phyloP scores from a whole-genome alignment of 2,797 vertebrate species.

The Aulostomus chinensis region DNA sequence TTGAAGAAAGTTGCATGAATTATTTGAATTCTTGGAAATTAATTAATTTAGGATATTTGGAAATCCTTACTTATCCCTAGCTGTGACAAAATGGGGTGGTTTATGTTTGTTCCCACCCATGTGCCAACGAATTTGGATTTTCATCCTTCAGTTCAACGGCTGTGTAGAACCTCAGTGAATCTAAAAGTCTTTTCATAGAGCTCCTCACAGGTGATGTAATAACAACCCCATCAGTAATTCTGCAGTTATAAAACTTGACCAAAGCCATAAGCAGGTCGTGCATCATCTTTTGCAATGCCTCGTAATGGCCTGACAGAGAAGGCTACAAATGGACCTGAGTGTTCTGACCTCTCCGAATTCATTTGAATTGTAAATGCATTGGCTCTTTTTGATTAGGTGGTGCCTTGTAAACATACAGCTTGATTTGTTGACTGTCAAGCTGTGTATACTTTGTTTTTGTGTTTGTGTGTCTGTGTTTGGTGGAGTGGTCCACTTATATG shows the following conservation, averaged over 20 bases:
- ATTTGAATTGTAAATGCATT: slow-evolving; percentile 50
- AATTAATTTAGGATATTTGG: no score
- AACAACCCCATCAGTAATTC: slow-evolving; percentile 11
- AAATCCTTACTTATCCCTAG: no score
- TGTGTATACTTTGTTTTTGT: background rate
- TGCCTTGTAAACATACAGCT: slow-evolving; percentile 39
- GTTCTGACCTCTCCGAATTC: slow-evolving; percentile 20
- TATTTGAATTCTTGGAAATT: no score
- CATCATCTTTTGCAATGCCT: slow-evolving; percentile 15
- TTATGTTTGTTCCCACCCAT: slow-evolving; percentile 3
- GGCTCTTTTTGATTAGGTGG: slow-evolving; percentile 36
- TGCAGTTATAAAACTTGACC: slow-evolving; percentile 8
- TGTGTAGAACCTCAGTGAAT: slow-evolving; percentile 7
- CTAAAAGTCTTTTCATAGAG: slow-evolving; percentile 7
- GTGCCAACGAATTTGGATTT: slow-evolving; percentile 7
- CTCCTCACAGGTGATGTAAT: slow-evolving; percentile 6
- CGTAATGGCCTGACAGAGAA: slow-evolving; percentile 16
- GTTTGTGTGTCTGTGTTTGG: slow-evolving; percentile 22
- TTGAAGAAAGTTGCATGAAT: no score
- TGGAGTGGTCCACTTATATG: slow-evolving; percentile 16
- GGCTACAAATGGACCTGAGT: slow-evolving; percentile 10
- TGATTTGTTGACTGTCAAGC: slow-evolving; percentile 25
- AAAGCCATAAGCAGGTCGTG: slow-evolving; percentile 27
- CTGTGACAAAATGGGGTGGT: no score
- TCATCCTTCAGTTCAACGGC: slow-evolving; percentile 7